Evolutionary conservation across 2,797 vertebrate genomes (phyloP).

Genomic region (Acanthopagrus latus): DNA sequence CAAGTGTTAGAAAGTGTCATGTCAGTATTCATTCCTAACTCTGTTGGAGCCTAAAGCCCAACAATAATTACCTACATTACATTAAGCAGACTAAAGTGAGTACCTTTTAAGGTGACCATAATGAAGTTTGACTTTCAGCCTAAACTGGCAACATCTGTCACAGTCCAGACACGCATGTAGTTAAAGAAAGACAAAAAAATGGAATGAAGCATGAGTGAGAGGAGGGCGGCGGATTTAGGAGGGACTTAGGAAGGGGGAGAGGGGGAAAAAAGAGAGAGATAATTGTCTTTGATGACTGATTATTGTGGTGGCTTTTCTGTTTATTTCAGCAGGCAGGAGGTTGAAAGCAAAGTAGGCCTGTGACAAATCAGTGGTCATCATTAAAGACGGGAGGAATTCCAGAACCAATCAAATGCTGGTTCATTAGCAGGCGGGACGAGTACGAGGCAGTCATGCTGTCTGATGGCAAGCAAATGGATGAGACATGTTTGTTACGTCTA

Average conservation of each 20-base stretch:
- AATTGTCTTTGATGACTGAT: conserved; percentile 74
- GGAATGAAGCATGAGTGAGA: conserved; percentile 24
- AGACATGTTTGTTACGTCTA: conserved; percentile 43
- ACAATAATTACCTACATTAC: conserved; percentile 21
- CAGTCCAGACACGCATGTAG: conserved; percentile 52
- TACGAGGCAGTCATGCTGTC: conserved; percentile 20
- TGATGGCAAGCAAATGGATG: conserved; percentile 29
- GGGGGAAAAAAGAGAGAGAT: conserved; percentile 30
- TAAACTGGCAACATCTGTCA: conserved; percentile 63
- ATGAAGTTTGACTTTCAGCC: conserved; percentile 67
- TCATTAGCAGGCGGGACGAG: conserved; percentile 40
- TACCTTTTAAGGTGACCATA: conserved; percentile 38
- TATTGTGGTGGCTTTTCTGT: conserved; percentile 64
- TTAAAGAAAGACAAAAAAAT: conserved; percentile 45
- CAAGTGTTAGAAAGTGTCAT: not conserved
- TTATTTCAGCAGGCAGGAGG: conserved; percentile 72
- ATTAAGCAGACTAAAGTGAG: conserved; percentile 27
- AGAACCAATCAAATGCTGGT: conserved; percentile 61
- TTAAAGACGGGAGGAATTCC: conserved; percentile 59
- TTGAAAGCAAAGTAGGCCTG: conserved; percentile 69
- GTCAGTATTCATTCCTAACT: conserved; percentile 5
- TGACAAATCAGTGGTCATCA: conserved; percentile 73
- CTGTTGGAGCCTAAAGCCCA: not conserved
- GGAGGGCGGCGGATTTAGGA: not conserved
- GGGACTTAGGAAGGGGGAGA: not conserved